These are phyloP conservation scores for Doryteuthis pealeii DNA, from an alignment of 1,140 invertebrate genomes.

Conservation along the genomic window DNA sequence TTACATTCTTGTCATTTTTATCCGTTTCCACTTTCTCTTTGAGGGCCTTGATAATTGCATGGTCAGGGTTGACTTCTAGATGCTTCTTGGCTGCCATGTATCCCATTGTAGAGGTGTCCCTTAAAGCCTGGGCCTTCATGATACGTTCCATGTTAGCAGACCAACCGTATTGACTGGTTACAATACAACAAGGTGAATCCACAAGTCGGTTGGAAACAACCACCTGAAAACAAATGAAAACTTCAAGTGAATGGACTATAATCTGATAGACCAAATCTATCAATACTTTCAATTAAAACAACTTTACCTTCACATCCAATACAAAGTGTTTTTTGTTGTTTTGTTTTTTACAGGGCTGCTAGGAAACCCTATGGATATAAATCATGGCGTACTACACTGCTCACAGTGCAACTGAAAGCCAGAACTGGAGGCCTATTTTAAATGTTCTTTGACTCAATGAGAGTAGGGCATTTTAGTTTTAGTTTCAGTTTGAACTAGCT, in stretches of 20 bases:
- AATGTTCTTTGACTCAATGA: too few relatives aligned
- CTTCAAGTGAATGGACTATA: neutral
- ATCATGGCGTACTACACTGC: too few relatives aligned
- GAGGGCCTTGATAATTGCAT: slow-evolving; percentile 92
- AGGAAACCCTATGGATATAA: neutral
- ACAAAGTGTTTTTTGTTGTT: too few relatives aligned
- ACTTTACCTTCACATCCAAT: neutral
- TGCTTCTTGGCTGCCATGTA: slow-evolving; percentile 98
- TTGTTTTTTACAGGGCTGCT: neutral
- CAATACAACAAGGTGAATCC: slow-evolving; percentile 97
- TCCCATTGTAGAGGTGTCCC: slow-evolving; percentile 95
- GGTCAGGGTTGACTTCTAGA: slow-evolving; percentile 96
- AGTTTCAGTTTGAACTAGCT: too few relatives aligned
- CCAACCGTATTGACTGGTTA: slow-evolving; percentile 99
- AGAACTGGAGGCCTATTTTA: too few relatives aligned
- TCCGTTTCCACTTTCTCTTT: slow-evolving; percentile 89
- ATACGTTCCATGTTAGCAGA: slow-evolving; percentile 99
- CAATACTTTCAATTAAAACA: neutral
- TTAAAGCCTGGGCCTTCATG: slow-evolving; percentile 96
- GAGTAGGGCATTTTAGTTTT: too few relatives aligned
- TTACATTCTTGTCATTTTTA: slow-evolving; percentile 95
- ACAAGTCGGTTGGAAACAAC: slow-evolving; percentile 90
- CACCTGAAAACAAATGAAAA: slow-evolving; percentile 64
- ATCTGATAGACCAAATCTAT: too few relatives aligned
- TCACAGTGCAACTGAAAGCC: too few relatives aligned